Evolutionary conservation across 2,888 invertebrate genomes (phyloP).

Genomic region (Geophilus truncorum): DNA sequence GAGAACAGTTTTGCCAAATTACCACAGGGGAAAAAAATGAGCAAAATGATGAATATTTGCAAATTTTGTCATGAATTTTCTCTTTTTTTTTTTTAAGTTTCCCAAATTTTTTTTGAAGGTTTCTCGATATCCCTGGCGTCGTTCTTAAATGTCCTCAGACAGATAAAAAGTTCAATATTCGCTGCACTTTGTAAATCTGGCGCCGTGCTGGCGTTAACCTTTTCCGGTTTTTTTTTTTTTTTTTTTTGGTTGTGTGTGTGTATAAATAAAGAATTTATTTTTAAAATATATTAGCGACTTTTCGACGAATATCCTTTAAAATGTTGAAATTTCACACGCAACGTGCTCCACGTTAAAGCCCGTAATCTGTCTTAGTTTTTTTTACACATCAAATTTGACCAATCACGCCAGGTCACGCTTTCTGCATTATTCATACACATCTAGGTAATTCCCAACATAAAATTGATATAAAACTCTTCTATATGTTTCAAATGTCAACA

Average conservation of each 20-base stretch:
- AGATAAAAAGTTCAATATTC: not conserved
- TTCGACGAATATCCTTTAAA: too few relatives aligned
- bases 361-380: not conserved
- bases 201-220: not conserved
- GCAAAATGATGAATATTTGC: not conserved
- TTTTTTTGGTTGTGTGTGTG: too few relatives aligned
- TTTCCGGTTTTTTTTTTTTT: not conserved
- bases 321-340: not conserved
- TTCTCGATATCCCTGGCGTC: not conserved
- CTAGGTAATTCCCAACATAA: too few relatives aligned
- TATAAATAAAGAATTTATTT: too few relatives aligned
- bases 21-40: not conserved
- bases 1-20: not conserved
- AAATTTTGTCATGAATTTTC: not conserved
- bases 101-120: too few relatives aligned
- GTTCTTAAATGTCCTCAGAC: not conserved
- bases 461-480: too few relatives aligned
- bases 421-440: too few relatives aligned
- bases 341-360: not conserved
- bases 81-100: too few relatives aligned
- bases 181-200: not conserved
- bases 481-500: too few relatives aligned
- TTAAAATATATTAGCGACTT: too few relatives aligned
- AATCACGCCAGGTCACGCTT: not conserved
- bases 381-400: not conserved